Evolutionary conservation across 1,140 invertebrate species (phyloP).

Genomic region (Maconellicoccus hirsutus): DNA sequence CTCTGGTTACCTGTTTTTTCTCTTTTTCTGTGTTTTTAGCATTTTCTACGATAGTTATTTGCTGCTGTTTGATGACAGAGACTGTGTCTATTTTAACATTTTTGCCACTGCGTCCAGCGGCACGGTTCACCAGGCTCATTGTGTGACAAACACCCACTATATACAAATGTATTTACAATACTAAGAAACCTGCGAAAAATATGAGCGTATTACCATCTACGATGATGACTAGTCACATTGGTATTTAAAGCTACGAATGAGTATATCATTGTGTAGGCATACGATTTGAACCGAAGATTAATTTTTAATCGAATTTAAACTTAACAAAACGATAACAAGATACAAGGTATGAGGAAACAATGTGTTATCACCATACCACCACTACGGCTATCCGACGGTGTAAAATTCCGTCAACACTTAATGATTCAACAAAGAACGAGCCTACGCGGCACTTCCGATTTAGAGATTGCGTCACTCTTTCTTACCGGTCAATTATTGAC

Average conservation of each 20-base stretch:
- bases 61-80: not conserved
- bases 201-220: not conserved
- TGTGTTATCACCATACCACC: not conserved
- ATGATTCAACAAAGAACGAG: not conserved
- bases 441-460: not conserved
- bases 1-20: not conserved
- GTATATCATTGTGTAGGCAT: too few species aligned
- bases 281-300: too few species aligned
- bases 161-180: constrained; percentile 19
- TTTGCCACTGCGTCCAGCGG: constrained; percentile 17
- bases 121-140: constrained; percentile 17
- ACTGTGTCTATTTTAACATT: constrained; percentile 7
- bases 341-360: not conserved
- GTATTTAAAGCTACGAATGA: too few species aligned
- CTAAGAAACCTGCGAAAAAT: not conserved
- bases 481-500: not conserved
- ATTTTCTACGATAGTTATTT: constrained; percentile 4
- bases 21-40: not conserved
- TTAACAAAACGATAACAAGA: too few species aligned
- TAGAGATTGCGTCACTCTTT: not conserved
- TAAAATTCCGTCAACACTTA: not conserved
- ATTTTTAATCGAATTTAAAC: too few species aligned
- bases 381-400: not conserved
- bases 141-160: constrained; percentile 21
- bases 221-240: too few species aligned